Evolutionary conservation across 2,888 invertebrate species (phyloP).

Genomic region (Arctia plantaginis): DNA sequence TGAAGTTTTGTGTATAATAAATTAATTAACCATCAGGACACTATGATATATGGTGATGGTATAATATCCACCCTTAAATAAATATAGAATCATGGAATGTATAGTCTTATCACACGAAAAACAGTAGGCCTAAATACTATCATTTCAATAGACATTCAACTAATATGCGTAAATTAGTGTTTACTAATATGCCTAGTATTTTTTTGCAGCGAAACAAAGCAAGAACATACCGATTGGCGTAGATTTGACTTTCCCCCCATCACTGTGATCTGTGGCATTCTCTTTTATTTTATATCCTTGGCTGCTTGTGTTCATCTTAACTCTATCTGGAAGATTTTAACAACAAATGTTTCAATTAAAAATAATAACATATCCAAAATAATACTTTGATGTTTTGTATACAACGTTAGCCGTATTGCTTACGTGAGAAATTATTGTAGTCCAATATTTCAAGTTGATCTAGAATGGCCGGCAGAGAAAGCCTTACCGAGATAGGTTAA

Average conservation of each 20-base stretch:
- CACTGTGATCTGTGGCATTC: constrained; percentile 63
- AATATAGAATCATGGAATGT: no score
- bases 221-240: constrained; percentile 76
- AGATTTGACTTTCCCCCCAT: constrained; percentile 72
- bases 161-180: not conserved
- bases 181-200: not conserved
- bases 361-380: not conserved
- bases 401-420: not conserved
- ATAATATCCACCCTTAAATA: no score
- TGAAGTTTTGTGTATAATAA: no score
- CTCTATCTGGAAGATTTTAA: constrained; percentile 31
- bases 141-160: not conserved
- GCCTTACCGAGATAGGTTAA: constrained; percentile 44
- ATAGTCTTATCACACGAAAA: not conserved
- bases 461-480: constrained; percentile 47
- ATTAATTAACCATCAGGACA: not conserved
- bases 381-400: not conserved
- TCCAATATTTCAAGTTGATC: constrained; percentile 20
- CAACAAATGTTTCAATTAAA: not conserved
- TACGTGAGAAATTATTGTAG: constrained; percentile 18
- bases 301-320: constrained; percentile 69
- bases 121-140: not conserved
- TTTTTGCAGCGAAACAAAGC: not conserved
- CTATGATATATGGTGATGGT: no score
- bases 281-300: constrained; percentile 76